A percentile compares a stretch with the other conserved stretches of the same genome.
Conservation (phyloP, 2,113 vertebrate genomes). For the Catharus bicknelli region DNA sequence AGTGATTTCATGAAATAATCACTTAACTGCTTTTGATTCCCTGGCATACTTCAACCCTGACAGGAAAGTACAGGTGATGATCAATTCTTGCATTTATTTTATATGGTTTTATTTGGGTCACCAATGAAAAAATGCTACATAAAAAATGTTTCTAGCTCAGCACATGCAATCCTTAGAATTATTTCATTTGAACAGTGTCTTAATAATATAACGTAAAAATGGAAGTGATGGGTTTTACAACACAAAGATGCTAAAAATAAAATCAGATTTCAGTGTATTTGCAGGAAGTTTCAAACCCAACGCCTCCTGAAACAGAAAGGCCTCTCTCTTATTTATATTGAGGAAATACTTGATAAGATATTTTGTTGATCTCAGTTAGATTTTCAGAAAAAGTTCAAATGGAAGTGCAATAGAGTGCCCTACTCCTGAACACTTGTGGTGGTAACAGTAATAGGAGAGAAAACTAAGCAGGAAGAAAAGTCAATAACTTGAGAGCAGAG, state of each 20-base stretch:
- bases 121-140: neutral
- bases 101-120: neutral
- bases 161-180: neutral
- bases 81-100: neutral
- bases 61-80: neutral
- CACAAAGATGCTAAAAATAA: neutral
- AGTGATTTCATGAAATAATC: neutral
- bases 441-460: neutral
- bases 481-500: conserved; percentile 15
- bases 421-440: neutral
- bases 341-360: neutral
- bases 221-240: neutral
- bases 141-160: neutral
- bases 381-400: conserved; percentile 25
- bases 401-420: neutral
- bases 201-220: neutral
- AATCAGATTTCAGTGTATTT: neutral
- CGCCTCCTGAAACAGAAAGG: neutral
- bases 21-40: neutral
- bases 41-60: neutral
- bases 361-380: neutral
- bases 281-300: neutral
- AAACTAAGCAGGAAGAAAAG: neutral
- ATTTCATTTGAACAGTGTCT: neutral
- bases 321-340: neutral